Evolutionary conservation across 2,888 invertebrate genomes (phyloP), one percentile per base, ranked within the genome.

Genomic region (Lasioglossum malachurum): DNA sequence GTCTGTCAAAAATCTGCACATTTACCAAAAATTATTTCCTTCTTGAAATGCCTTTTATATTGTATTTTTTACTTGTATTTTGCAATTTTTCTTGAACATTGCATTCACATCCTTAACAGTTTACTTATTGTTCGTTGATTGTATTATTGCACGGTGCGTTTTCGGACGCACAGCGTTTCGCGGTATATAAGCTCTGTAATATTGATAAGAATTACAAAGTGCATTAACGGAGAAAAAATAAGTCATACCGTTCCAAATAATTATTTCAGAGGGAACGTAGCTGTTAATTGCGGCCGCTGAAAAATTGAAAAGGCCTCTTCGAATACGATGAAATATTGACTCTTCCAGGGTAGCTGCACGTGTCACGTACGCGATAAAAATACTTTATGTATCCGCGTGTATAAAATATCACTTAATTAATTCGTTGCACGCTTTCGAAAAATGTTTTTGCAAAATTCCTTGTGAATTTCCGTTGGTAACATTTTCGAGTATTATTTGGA

Each of bases 321-420:
- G 41, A 75, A 27, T 16, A 23, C 41, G 27, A 75, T 75, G 19
- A 60, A 75, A 57, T 27, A 75, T 75, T 53, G 41, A 41, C n/a
- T 16, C n/a, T 31, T 46, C 27, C 46, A 16, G 16, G 44, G 27
- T 31, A 19, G 44, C 19, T 19, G 23, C 27, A 46, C 46, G 44
- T 38, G 75, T 57, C 14, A 27, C 44, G 10, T 14, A 75, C 31
- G 46, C 14, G 67, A 69, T 67, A 31, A 46, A 67, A 76, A 31
- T 35, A 74, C n/a, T 53, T 74, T 23, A 14, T 74, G 19, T 3
- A 31, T 49, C 46, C 41, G 4, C 35, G 49, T 31, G 10, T 49
- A 73, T 31, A 35, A 49, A 71, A 16, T 38, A 38, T 27, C 3
- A 10, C 27, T 23, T 60, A 23, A 44, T 60, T 69, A 69, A 69